Evolutionary conservation across 2,113 vertebrate species (phyloP).

Genomic region (Patagioenas fasciata): DNA sequence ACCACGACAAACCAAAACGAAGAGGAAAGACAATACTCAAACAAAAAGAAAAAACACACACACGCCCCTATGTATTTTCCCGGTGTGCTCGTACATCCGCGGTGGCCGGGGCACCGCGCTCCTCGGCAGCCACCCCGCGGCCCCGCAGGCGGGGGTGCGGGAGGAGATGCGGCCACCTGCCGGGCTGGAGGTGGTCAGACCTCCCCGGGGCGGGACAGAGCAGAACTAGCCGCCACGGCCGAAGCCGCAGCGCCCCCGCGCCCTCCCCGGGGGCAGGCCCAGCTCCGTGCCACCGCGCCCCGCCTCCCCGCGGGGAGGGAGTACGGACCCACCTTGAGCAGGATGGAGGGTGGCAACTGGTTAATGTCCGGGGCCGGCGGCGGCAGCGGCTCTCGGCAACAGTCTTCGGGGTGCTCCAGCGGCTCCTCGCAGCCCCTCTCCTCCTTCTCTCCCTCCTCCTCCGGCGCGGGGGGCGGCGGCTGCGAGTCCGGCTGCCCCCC

Average conservation of each 20-base stretch:
- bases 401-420: conserved; percentile 69
- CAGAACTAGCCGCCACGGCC: too few species aligned
- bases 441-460: background rate
- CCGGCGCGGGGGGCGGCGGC: background rate
- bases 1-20: background rate
- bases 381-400: conserved; percentile 47
- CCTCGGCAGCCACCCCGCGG: background rate
- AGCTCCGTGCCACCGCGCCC: background rate
- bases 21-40: background rate
- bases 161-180: too few species aligned
- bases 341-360: conserved; percentile 93
- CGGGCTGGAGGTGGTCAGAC: background rate
- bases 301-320: background rate
- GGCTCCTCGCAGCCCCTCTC: conserved; percentile 69
- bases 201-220: too few species aligned
- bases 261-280: background rate
- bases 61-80: accelerated
- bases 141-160: background rate
- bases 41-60: too few species aligned
- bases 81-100: background rate
- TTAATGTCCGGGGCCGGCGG: conserved; percentile 80
- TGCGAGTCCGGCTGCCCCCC: conserved; percentile 5
- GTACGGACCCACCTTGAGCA: conserved; percentile 86
- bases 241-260: too few species aligned
- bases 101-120: background rate